phyloP scores from a whole-genome alignment of 2,113 vertebrate species.

The Ifrita kowaldi region DNA sequence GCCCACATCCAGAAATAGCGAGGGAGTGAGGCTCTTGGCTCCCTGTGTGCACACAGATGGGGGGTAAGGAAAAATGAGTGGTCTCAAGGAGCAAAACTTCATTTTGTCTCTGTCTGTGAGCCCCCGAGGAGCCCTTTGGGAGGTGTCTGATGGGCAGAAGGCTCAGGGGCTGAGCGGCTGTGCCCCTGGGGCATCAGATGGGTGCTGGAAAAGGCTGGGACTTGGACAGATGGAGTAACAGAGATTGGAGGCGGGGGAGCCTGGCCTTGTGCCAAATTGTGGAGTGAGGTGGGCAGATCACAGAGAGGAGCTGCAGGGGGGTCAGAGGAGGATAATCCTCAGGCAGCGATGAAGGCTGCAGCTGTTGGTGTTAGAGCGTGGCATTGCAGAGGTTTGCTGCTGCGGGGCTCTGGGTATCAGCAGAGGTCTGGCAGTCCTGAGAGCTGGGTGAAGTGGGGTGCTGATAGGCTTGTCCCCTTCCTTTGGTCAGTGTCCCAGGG shows the following conservation, averaged over 20 bases:
- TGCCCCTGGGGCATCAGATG: background rate
- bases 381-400: background rate
- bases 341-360: background rate
- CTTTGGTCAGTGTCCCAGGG: background rate
- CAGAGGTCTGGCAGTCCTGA: background rate
- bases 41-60: background rate
- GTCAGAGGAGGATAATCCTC: conserved; percentile 36
- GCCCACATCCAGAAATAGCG: background rate
- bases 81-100: background rate
- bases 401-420: background rate
- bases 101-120: background rate
- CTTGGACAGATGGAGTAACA: background rate
- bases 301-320: background rate
- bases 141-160: background rate
- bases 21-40: background rate
- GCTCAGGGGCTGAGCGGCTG: background rate
- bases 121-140: background rate
- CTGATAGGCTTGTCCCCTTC: background rate
- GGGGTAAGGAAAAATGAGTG: background rate
- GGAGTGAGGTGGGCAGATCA: background rate
- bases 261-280: conserved; percentile 1
- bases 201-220: conserved; percentile 17
- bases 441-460: background rate
- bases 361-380: background rate
- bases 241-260: background rate